Percentiles rank a stretch among this genome's conserved stretches.
These are phyloP conservation scores for Mimachlamys varia DNA, from an alignment of 2,888 invertebrate genomes.

Conservation along the genomic window DNA sequence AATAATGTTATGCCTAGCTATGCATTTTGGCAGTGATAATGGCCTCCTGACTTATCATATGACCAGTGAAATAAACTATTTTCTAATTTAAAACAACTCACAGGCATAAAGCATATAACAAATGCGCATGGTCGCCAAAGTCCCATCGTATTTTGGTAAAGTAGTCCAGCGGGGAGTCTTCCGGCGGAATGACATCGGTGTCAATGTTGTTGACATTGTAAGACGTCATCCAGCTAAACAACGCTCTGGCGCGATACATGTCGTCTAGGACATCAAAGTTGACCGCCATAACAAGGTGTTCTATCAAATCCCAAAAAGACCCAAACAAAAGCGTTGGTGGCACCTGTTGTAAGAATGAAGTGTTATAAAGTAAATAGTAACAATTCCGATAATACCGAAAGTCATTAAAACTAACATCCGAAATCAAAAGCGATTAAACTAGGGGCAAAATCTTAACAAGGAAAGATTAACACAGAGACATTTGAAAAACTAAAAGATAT, in stretches of 20 bases:
- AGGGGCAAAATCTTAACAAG: too few species aligned
- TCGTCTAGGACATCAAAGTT: conserved; percentile 52
- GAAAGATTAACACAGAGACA: too few species aligned
- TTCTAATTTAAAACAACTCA: conserved; percentile 10
- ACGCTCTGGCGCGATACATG: conserved; percentile 47
- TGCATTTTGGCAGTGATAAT: too few species aligned
- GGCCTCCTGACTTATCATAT: not conserved
- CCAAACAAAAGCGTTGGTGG: conserved; percentile 48
- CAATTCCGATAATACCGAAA: too few species aligned
- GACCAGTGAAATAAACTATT: not conserved
- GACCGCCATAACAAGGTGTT: conserved; percentile 48
- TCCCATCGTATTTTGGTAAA: conserved; percentile 48
- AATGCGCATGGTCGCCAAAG: conserved; percentile 50
- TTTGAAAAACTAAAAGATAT: too few species aligned
- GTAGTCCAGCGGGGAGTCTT: conserved; percentile 50
- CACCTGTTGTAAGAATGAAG: conserved; percentile 37
- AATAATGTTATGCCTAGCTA: too few species aligned
- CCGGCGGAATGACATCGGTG: conserved; percentile 50
- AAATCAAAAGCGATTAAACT: too few species aligned
- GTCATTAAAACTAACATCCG: too few species aligned
- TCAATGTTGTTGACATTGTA: conserved; percentile 48
- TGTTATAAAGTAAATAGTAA: not conserved
- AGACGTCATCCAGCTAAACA: conserved; percentile 53
- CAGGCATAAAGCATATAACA: conserved; percentile 51
- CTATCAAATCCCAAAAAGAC: conserved; percentile 50